Percentiles rank a stretch among this genome's conserved stretches.
Conservation (phyloP, 2,113 vertebrate species). For the Ictalurus furcatus region DNA sequence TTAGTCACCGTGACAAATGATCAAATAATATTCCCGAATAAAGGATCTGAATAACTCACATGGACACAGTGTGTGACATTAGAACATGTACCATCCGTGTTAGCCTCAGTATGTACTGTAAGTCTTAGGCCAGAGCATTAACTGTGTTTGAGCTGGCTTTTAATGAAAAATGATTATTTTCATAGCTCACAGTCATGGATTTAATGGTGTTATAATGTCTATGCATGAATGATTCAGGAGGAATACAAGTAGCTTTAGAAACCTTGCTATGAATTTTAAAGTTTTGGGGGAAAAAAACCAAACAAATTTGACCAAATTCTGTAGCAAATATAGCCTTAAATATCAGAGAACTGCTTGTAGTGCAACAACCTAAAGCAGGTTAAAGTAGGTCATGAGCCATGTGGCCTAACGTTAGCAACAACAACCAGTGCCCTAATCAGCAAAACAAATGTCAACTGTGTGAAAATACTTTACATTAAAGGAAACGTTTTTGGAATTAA, state of each 20-base stretch:
- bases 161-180: conserved; percentile 8
- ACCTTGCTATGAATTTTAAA: not conserved
- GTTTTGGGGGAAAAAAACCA: not conserved
- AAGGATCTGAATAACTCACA: conserved; percentile 56
- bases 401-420: not conserved
- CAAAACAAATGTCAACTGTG: conserved; percentile 3
- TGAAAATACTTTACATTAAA: not conserved
- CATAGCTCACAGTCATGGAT: not conserved
- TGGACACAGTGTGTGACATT: not conserved
- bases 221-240: not conserved
- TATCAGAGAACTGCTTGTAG: not conserved
- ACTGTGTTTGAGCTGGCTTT: not conserved
- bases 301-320: not conserved
- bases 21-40: conserved; percentile 67
- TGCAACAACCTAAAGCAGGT: not conserved
- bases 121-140: not conserved
- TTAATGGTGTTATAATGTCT: not conserved
- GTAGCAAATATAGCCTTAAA: not conserved
- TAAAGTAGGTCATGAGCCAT: not conserved
- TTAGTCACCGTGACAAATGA: conserved; percentile 71
- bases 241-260: not conserved
- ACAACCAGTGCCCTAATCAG: not conserved
- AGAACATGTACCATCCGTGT: not conserved
- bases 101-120: not conserved
- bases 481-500: not conserved